Evolutionary conservation across 2,113 vertebrate genomes (phyloP), one percentile per base, ranked within the genome.

Genomic region (Parus major): DNA sequence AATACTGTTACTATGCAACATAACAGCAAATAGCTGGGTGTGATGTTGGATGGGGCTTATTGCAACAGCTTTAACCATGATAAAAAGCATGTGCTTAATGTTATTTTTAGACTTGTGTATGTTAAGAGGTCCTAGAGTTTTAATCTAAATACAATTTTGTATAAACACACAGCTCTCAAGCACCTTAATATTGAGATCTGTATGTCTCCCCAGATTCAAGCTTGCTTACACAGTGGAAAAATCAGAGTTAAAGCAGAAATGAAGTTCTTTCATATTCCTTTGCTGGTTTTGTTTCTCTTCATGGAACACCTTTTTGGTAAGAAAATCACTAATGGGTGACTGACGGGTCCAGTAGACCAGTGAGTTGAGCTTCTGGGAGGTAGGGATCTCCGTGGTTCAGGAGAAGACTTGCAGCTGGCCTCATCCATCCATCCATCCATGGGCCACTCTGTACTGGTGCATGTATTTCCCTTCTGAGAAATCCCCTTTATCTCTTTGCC

Each of bases 51-150:
- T 86, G 44, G 88, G 79, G 71, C 88, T 82, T 72, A 83, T 70
- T 93, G 82, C 85, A 95, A 44, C n/a, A 81, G 87, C 63, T 93
- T 90, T 84, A 95, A 84, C 82, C 25, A 2, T 92, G 86, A 96
- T 92, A 85, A 96, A 97, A 97, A 71, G 0, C 92, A 96, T 59
- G 82, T 89, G 91, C 72, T 94, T 82, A 63, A 23, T 64, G 86
- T 86, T 96, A 97, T 97, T 97, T 98, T 97, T 96, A 96, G 82
- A 81, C 77, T 71, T 71, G 87, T 75, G 80, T 90, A 79, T 88
- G 70, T 90, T 95, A 97, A 95, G 75, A 92, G 83, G 44, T 97
- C 90, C 73, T 92, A 78, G 85, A 66, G 31, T 95, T 97, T 97
- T 94, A 86, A 90, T 95, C 82, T 95, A 96, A 96, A 79, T 93